Percentiles rank a stretch among this genome's conserved stretches.
Conservation (phyloP, 2,888 invertebrate species). For the Lepidonotus clava region DNA sequence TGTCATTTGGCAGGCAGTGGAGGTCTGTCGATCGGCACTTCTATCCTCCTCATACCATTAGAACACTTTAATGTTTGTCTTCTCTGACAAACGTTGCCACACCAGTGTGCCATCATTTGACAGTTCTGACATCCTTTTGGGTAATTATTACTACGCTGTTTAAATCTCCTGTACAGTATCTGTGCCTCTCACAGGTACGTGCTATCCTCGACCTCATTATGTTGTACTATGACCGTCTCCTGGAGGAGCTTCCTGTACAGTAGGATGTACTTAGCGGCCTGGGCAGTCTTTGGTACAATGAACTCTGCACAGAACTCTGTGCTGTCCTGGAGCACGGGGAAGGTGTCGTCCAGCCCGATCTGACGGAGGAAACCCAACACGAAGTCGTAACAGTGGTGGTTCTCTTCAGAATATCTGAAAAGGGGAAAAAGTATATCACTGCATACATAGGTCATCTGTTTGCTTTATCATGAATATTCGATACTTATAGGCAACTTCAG, state of each 20-base stretch:
- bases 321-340: slow-evolving; percentile 41
- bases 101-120: too few species aligned
- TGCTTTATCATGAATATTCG: too few species aligned
- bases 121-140: too few species aligned
- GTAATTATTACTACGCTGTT: too few species aligned
- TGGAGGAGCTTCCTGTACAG: slow-evolving; percentile 39
- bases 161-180: too few species aligned
- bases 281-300: slow-evolving; percentile 55
- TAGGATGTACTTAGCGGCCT: slow-evolving; percentile 53
- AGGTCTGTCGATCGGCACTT: too few species aligned
- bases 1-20: too few species aligned
- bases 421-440: neutral
- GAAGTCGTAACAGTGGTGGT: slow-evolving; percentile 59
- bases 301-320: slow-evolving; percentile 55
- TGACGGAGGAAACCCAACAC: slow-evolving; percentile 46
- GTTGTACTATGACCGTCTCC: slow-evolving; percentile 46
- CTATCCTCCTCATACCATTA: too few species aligned
- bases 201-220: neutral
- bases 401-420: slow-evolving; percentile 54
- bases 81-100: too few species aligned
- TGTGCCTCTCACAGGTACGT: neutral
- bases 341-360: slow-evolving; percentile 34
- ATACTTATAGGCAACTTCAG: too few species aligned
- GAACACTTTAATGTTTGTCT: too few species aligned
- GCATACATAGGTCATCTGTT: too few species aligned